Base-by-base conservation (phyloP, 2,797 vertebrate genomes). In the Chaenodraco wilsoni region DNA sequence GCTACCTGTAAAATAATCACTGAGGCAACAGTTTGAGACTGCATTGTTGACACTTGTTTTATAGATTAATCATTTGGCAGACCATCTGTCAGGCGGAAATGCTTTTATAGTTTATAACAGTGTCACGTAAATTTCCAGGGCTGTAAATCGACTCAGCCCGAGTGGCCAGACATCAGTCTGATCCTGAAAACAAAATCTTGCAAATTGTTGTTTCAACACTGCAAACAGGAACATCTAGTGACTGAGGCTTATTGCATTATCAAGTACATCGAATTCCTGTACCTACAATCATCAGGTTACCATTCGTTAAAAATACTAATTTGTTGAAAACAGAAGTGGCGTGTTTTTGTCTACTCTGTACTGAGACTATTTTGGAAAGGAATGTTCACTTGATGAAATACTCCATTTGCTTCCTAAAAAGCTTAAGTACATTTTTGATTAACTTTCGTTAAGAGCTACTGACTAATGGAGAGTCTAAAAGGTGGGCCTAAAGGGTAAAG, bases 1-100 rank as follows among this genome's bases (percentile, higher is more conserved):
- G 75, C 75, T 79, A 87, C 61, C 60, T 83, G 60, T 54, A 69
- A 77, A 74, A 74, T 61, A 61, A 76, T 79, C 57, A 75, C 59
- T 75, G 16, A 76, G 33, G 17, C 56, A 70, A 78, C 57, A 59
- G 50, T 71, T 74, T 48, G n/a, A 67, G 40, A 45, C 27, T 27
- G 71, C 45, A 55, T 27, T 69, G 27, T 41, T 71, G 13, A 49
- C 54, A 54, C 49, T 46, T 60, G 16, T 55, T 71, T 63, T 27
- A 69, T 45, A 11, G 49, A 64, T 57, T 57, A 41, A 40, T 78
- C 17, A 44, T 65, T 67, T 49, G 45, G 44, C 48, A 78, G 61
- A 60, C 21, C 58, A 80, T 82, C 65, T 78, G 54, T 68, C 59
- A 46, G 2, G 10, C 2, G 43, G 9, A 11, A 49, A 73, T 17